Percentiles rank a stretch among this genome's conserved stretches.
These are phyloP conservation scores for Latrodectus elegans DNA, from an alignment of 2,888 invertebrate genomes.

Conservation along the genomic window DNA sequence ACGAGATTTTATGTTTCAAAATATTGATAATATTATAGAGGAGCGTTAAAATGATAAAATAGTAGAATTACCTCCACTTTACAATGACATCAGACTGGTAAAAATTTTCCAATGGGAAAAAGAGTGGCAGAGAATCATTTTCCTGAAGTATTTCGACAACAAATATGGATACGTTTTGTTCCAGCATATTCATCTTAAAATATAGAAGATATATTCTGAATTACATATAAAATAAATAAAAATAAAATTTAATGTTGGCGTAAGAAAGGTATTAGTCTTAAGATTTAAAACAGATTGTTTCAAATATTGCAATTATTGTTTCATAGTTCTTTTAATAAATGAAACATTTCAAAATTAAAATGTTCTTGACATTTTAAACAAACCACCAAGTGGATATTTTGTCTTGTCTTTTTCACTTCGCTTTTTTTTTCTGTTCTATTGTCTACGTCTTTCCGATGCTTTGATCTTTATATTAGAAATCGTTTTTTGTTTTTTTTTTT, in stretches of 20 bases:
- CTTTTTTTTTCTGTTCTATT: no score
- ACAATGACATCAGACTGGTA: conserved; percentile 33
- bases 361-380: no score
- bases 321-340: neutral
- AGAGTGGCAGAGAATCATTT: conserved; percentile 18
- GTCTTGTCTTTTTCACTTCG: no score
- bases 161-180: conserved; percentile 46
- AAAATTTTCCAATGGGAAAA: conserved; percentile 37
- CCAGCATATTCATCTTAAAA: conserved; percentile 55
- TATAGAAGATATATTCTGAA: neutral
- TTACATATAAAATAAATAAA: no score
- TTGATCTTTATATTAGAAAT: no score
- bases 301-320: neutral
- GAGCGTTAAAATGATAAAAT: neutral
- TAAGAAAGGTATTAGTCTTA: neutral
- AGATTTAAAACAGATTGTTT: neutral
- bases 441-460: no score
- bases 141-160: conserved; percentile 25
- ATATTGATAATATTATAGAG: neutral
- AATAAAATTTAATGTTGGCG: neutral
- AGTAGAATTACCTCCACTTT: conserved; percentile 49
- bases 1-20: neutral
- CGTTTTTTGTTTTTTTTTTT: no score
- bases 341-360: neutral
- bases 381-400: no score